Evolutionary conservation across 2,113 vertebrate species (phyloP), one percentile per base, ranked within the genome.

Genomic region (Setophaga kirtlandii): DNA sequence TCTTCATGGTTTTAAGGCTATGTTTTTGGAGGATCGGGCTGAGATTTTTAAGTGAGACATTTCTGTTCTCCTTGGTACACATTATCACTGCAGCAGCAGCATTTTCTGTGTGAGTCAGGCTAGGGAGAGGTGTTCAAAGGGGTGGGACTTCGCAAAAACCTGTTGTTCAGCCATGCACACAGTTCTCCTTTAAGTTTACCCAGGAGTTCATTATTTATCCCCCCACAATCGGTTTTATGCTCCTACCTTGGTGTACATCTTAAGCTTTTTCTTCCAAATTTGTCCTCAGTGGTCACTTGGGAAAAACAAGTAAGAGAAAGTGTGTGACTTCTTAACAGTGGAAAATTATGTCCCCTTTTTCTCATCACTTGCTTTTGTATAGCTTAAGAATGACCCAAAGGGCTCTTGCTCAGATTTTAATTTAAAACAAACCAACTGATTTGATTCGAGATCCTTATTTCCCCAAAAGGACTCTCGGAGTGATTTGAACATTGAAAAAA

Each of bases 401-500:
- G 69, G 28, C 65, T 90, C 59, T 86, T 83, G 47, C 68, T 93
- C 41, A 82, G 86, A 62, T 83, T 96, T 96, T 93, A 73, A 71
- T 96, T 96, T 95, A 62, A 94, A 92, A 90, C 42, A 90, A 94
- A 68, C 52, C 16, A 31, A 60, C 60, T 88, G 60, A 89, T 95
- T 92, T 92, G 90, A 89, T 93, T 76, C 0, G 0, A 92, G 80
- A 90, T 83, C 71, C 46, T 95, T 94, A 91, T 96, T 96, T 94
- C 15, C 49, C 83, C 76, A 10, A 71, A 92, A 95, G 90, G 53
- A 47, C 28, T 71, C 65, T 83, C 37, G 12, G 44, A 84, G 59
- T 89, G 79, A 78, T 93, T n/a, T 89, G 88, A 92, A 86, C 58
- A 31, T 35, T 52, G 94, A 85, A 89, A 96, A 96, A 88, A 88